These are phyloP conservation scores for Cacatua alba DNA, from an alignment of 2,113 vertebrate species.

Conservation along the genomic window DNA sequence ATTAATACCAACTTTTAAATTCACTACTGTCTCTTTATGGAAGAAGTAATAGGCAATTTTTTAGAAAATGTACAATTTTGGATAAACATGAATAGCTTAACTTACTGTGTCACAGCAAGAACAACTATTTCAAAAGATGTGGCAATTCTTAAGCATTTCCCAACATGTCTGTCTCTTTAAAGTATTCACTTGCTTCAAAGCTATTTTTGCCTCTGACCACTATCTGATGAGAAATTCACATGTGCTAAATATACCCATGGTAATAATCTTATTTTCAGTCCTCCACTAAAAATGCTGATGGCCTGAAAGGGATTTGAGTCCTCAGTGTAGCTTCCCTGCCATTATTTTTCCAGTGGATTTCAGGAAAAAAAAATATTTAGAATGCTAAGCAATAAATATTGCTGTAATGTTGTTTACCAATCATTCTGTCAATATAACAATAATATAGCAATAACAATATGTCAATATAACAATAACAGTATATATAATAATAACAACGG, in stretches of 20 bases:
- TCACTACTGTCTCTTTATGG: neutral
- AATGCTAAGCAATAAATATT: neutral
- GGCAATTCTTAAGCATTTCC: neutral
- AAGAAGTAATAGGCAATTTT: neutral
- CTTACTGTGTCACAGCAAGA: neutral
- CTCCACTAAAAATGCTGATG: constrained; percentile 16
- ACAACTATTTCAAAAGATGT: neutral
- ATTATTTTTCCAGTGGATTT: constrained; percentile 18
- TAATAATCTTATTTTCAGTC: constrained; percentile 43
- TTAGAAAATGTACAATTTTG: neutral
- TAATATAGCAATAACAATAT: neutral
- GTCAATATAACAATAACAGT: neutral
- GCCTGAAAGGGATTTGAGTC: constrained; percentile 14
- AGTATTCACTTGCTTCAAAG: constrained; percentile 10
- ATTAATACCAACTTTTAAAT: neutral
- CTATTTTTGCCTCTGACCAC: constrained; percentile 45
- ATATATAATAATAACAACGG: neutral
- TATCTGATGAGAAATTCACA: constrained; percentile 50
- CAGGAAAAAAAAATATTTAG: neutral
- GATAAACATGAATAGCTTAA: neutral
- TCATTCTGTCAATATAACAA: constrained; percentile 12
- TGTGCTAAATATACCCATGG: constrained; percentile 36
- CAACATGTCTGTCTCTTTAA: neutral
- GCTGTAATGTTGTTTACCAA: neutral
- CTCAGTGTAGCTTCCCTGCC: neutral